Conservation (phyloP, 2,888 invertebrate species). For the Volucella inflata region DNA sequence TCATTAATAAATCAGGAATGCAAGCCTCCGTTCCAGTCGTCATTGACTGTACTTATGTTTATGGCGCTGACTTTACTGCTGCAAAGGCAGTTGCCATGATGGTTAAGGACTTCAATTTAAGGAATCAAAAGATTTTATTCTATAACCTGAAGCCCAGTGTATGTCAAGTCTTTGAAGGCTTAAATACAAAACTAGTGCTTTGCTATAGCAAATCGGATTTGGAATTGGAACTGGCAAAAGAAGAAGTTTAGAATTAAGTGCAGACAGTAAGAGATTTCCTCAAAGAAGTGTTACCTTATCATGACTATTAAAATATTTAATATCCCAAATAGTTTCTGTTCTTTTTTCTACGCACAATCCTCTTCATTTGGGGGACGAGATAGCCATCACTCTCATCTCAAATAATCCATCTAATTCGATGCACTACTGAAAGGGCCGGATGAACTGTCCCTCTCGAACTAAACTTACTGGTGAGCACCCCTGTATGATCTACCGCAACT, state of each 20-base stretch:
- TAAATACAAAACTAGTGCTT: conserved; percentile 79
- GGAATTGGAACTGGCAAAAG: conserved; percentile 67
- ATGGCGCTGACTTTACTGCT: conserved; percentile 94
- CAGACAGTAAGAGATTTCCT: too few species aligned
- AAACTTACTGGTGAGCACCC: too few species aligned
- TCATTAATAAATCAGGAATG: conserved; percentile 92
- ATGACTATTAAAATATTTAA: background rate
- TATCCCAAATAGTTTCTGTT: too few species aligned
- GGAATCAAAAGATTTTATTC: conserved; percentile 91
- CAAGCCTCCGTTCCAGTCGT: conserved; percentile 89
- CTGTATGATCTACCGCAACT: too few species aligned
- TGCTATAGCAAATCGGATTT: conserved; percentile 80
- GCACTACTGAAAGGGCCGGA: too few species aligned
- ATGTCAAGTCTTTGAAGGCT: conserved; percentile 90
- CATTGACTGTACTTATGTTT: conserved; percentile 94
- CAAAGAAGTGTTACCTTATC: background rate
- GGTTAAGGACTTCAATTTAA: conserved; percentile 89
- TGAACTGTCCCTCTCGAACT: too few species aligned
- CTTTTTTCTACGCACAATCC: too few species aligned
- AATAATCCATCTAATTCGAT: too few species aligned
- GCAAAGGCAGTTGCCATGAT: conserved; percentile 91
- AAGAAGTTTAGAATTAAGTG: background rate
- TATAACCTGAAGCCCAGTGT: conserved; percentile 93
- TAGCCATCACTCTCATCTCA: too few species aligned
- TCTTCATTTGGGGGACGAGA: too few species aligned